Evolutionary conservation across 2,888 invertebrate genomes (phyloP).

Genomic region (Caenorhabditis virilis): DNA sequence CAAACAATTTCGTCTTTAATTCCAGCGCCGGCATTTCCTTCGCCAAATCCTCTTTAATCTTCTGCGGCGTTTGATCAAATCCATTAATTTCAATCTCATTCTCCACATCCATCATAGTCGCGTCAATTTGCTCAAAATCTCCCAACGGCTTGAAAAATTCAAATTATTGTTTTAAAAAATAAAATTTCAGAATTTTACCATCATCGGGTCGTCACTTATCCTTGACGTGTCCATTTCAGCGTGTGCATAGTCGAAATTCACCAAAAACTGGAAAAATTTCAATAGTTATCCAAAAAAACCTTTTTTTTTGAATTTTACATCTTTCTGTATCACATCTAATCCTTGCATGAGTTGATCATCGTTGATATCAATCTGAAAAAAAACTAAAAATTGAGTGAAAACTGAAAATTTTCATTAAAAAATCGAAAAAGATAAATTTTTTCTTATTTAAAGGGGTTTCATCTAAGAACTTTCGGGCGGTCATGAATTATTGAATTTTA

Average conservation of each 20-base stretch:
- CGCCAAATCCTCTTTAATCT: no score
- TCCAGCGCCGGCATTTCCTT: no score
- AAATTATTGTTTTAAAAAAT: not conserved
- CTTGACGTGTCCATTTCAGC: not conserved
- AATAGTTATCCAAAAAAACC: not conserved
- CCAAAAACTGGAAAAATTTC: conserved; percentile 13
- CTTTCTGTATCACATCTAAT: conserved; percentile 8
- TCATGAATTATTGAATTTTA: no score
- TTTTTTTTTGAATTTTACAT: conserved; percentile 9
- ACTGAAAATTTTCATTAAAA: not conserved
- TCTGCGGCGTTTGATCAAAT: no score
- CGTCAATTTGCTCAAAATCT: not conserved
- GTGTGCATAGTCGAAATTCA: conserved; percentile 11
- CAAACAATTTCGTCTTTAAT: no score
- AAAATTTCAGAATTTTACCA: not conserved
- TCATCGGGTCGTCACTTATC: not conserved
- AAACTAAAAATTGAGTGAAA: no score
- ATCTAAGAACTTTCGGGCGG: no score
- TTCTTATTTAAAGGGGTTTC: not conserved
- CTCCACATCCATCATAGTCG: conserved; percentile 3
- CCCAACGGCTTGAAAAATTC: no score
- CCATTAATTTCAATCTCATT: conserved; percentile 14
- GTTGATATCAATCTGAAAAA: conserved; percentile 9
- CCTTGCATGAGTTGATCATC: not conserved
- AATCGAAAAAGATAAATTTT: not conserved